Evolutionary conservation across 1,140 invertebrate species (phyloP), one percentile per base, ranked within the genome.

Genomic region (Euwallacea fornicatus): DNA sequence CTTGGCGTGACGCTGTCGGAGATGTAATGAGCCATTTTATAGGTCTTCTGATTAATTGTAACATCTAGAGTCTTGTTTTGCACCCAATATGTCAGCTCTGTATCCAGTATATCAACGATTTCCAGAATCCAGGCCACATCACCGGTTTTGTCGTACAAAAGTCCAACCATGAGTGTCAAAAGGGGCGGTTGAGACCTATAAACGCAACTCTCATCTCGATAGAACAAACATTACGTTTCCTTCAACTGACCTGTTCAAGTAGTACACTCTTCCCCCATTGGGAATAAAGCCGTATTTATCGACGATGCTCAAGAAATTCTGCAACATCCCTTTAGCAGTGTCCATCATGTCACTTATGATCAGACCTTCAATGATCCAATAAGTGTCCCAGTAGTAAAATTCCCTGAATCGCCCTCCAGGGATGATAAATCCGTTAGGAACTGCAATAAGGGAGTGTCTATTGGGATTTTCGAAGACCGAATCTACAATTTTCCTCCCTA

Each of bases 351-450:
- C 89, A 64, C 88, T 90, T n/a, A 90, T 78, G 0, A 95, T 79
- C 7, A 95, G 82, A n/a, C 93, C 93, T 74, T 90, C 87, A 15
- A 95, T 83, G 7, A 94, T 89, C 93, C 93, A 96, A 81, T 91
- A 96, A 2, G 92, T 91, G 80, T 96, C 93, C 93, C 94, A 96
- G 78, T 96, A 96, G 80, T 95, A 96, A 54, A 92, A 84, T 77
- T 93, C 91, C 80, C 89, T 89, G 78, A 96, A 97, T 65, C 94
- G 83, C 7, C 94, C 94, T 11, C 95, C 94, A 0, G 95, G 94
- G 44, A 96, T 87, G 15, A 96, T 88, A 72, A 95, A 91, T 42
- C 90, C 89, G 75, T 96, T 89, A 0, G 91, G 86, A 6, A 95
- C 85, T 66, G 89, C 89, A 61, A 95, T 88, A 64, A 93, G 83